A percentile compares a stretch with the other conserved stretches of the same genome.
Evolutionary conservation across 2,797 vertebrate genomes (phyloP).

Genomic region (Enteromius argenteus): DNA sequence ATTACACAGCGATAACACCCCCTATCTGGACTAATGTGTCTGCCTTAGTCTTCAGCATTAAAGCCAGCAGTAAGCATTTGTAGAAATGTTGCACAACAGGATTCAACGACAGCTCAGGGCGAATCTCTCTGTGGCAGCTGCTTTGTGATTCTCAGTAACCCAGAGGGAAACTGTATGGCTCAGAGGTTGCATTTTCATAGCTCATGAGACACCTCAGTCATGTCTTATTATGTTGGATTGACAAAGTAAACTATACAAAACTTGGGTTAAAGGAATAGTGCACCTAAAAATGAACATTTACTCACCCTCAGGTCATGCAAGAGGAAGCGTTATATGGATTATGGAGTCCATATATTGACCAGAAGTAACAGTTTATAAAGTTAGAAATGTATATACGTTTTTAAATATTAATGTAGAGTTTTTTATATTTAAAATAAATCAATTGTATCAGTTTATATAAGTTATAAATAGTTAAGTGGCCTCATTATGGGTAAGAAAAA

Average conservation of each 20-base stretch:
- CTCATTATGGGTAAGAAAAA: no score
- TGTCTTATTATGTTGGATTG: conserved; percentile 5
- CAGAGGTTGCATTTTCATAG: neutral
- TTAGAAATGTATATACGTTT: no score
- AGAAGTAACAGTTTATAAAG: neutral
- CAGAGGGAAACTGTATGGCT: neutral
- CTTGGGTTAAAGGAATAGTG: neutral
- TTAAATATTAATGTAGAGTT: no score
- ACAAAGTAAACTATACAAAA: conserved; percentile 20
- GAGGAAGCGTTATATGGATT: neutral
- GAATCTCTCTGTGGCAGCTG: conserved; percentile 12
- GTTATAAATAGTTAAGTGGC: neutral
- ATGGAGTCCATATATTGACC: neutral
- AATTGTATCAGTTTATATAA: no score
- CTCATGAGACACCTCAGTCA: neutral
- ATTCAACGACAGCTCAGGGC: conserved; percentile 1
- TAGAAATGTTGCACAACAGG: conserved; percentile 36
- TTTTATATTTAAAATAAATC: no score
- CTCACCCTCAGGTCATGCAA: neutral
- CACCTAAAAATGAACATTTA: neutral
- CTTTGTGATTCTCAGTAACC: conserved; percentile 15
- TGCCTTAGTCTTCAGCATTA: conserved; percentile 55
- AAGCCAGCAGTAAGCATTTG: conserved; percentile 51
- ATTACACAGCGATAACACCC: conserved; percentile 70
- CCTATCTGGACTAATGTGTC: conserved; percentile 52